Evolutionary conservation across 2,113 vertebrate genomes (phyloP).

Genomic region (Gallinago media): DNA sequence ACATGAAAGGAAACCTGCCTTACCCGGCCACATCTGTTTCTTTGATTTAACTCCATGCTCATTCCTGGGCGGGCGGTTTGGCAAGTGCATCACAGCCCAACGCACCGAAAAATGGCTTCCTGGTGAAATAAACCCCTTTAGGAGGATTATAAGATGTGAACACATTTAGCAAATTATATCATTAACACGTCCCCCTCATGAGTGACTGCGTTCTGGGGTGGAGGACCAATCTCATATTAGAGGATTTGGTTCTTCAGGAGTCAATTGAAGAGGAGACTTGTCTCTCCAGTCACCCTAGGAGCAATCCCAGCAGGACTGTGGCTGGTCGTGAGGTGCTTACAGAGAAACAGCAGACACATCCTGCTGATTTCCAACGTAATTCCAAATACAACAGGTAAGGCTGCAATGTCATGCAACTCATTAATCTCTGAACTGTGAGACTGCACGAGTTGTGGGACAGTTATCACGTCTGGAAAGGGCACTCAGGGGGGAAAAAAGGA

Average conservation of each 20-base stretch:
- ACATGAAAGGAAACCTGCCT: slow-evolving; percentile 3
- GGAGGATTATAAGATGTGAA: neutral
- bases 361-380: neutral
- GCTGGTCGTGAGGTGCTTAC: neutral
- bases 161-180: neutral
- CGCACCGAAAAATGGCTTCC: neutral
- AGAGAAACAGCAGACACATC: neutral
- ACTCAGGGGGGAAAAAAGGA: neutral
- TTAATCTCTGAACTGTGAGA: neutral
- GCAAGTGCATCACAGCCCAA: neutral
- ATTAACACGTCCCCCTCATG: neutral
- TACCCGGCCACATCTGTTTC: slow-evolving; percentile 22
- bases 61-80: neutral
- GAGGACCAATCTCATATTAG: neutral
- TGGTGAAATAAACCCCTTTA: neutral
- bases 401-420: neutral
- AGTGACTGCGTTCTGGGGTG: neutral
- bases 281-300: neutral
- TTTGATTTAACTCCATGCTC: slow-evolving; percentile 1
- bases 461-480: neutral
- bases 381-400: neutral
- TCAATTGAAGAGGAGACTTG: neutral
- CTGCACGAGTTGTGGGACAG: neutral
- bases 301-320: neutral
- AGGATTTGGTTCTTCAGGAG: neutral